phyloP scores from a whole-genome alignment of 2,113 vertebrate genomes.

The Caloenas nicobarica region DNA sequence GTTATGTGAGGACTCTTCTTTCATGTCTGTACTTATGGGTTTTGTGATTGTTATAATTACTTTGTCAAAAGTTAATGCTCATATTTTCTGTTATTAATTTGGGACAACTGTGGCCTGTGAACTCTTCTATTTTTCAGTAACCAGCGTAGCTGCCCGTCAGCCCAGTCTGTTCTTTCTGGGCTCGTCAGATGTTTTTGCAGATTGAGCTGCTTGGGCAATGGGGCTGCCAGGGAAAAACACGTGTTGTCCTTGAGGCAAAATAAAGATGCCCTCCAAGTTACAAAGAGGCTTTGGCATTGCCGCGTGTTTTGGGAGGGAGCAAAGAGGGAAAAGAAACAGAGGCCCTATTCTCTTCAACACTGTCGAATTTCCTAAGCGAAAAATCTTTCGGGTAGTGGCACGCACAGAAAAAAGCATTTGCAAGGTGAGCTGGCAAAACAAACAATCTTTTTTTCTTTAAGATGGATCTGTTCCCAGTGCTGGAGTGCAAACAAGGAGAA shows the following conservation, averaged over 20 bases:
- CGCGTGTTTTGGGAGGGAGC: not conserved
- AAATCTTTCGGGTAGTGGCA: not conserved
- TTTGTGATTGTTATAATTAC: not conserved
- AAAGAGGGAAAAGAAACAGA: not conserved
- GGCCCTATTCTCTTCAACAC: not conserved
- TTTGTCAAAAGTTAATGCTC: not conserved
- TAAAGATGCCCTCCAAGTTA: constrained; percentile 27
- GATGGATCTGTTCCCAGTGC: constrained; percentile 18
- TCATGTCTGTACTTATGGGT: fast-evolving
- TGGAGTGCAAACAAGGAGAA: not conserved
- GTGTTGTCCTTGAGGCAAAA: constrained; percentile 32
- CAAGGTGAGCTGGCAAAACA: constrained; percentile 49
- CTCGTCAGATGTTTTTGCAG: not conserved
- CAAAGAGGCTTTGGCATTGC: not conserved
- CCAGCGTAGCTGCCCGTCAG: not conserved
- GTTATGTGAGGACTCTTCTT: not conserved
- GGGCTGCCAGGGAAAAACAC: constrained; percentile 10
- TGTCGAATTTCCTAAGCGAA: not conserved
- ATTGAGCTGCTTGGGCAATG: not conserved
- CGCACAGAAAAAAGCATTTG: not conserved
- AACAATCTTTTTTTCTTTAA: not conserved
- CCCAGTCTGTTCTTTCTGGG: not conserved
- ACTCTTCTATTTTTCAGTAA: not conserved
- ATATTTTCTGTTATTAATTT: not conserved
- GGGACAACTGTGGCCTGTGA: not conserved